phyloP scores from a whole-genome alignment of 2,888 invertebrate species.

The Teleogryllus oceanicus region DNA sequence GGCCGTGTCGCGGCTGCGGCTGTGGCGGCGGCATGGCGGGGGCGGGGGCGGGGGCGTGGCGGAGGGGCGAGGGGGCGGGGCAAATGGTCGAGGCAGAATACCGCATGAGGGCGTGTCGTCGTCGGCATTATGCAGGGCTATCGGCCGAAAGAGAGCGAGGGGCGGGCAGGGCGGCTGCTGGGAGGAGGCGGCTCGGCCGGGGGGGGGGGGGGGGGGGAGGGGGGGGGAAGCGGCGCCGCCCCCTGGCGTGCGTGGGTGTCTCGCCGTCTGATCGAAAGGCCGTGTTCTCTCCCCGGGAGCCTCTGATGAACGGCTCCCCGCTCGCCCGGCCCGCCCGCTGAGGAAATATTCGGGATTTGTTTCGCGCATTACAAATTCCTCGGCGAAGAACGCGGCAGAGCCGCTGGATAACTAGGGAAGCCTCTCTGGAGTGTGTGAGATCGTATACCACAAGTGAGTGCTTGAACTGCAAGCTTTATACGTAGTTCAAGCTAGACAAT shows the following conservation, averaged over 20 bases:
- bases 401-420: background rate
- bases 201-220: background rate
- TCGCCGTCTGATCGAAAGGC: slow-evolving; percentile 1
- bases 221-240: background rate
- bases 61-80: background rate
- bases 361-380: slow-evolving; percentile 3
- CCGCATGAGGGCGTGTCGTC: background rate
- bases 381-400: background rate
- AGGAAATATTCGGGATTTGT: background rate
- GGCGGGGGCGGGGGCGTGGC: background rate
- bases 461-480: too few species aligned
- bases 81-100: background rate
- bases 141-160: background rate
- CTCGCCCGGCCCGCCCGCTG: background rate
- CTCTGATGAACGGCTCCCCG: background rate
- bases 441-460: too few species aligned
- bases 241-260: background rate
- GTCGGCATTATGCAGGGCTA: background rate
- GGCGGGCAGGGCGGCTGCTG: background rate
- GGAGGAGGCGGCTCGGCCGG: background rate
- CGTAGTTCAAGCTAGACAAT: too few species aligned
- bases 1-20: background rate
- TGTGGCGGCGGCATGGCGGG: background rate
- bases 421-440: too few species aligned
- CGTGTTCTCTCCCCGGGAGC: background rate